phyloP scores from a whole-genome alignment of 2,113 vertebrate species.

The Girardinichthys multiradiatus region DNA sequence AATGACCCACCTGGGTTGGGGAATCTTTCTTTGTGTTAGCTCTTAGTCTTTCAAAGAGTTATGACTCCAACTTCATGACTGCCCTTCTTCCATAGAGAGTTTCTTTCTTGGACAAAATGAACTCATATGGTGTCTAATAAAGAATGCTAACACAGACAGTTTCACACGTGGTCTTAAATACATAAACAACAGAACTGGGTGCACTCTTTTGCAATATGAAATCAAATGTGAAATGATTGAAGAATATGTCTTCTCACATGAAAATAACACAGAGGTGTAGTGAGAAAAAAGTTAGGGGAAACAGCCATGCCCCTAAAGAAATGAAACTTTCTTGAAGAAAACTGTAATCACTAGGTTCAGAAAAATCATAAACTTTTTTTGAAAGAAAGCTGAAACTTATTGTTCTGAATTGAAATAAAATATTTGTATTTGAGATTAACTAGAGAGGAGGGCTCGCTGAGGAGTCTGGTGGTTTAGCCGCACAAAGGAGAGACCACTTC shows the following conservation, averaged over 20 bases:
- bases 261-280: neutral
- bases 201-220: neutral
- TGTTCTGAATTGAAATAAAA: too few relatives aligned
- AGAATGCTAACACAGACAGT: neutral
- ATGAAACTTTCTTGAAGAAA: neutral
- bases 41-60: neutral
- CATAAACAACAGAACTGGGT: neutral
- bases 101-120: slow-evolving; percentile 15
- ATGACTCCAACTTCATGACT: neutral
- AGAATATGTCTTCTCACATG: neutral
- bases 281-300: neutral
- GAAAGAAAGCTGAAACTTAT: too few relatives aligned
- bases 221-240: neutral
- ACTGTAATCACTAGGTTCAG: neutral
- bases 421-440: too few relatives aligned
- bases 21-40: neutral
- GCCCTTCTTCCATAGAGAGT: slow-evolving; percentile 17
- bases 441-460: too few relatives aligned
- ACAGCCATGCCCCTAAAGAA: neutral
- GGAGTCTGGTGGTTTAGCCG: too few relatives aligned
- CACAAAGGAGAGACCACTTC: too few relatives aligned
- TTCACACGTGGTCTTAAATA: neutral
- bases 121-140: slow-evolving; percentile 2
- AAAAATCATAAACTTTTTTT: neutral
- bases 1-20: neutral